Conservation (phyloP, 2,888 invertebrate genomes). For the Drepanosiphum platanoidis region DNA sequence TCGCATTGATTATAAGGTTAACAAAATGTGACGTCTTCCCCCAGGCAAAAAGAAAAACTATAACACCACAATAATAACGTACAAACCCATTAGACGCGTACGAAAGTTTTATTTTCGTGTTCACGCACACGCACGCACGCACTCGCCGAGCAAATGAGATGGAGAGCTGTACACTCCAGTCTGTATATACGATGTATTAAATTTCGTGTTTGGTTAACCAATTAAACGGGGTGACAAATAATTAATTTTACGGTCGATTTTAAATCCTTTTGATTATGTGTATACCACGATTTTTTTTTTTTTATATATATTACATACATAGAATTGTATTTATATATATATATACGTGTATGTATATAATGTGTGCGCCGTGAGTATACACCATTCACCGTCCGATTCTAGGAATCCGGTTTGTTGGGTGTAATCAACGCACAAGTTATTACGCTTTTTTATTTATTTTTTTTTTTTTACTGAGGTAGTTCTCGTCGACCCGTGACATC, state of each 20-base stretch:
- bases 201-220: conserved; percentile 56
- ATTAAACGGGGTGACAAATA: conserved; percentile 59
- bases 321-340: conserved; percentile 6
- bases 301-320: neutral
- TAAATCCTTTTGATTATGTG: conserved; percentile 33
- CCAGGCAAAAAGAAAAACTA: no score
- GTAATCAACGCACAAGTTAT: conserved; percentile 61
- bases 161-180: neutral
- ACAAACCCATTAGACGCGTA: no score
- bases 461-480: neutral
- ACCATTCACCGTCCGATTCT: conserved; percentile 9
- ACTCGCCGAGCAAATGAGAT: neutral
- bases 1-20: no score
- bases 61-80: no score
- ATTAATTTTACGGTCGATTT: conserved; percentile 56
- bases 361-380: neutral
- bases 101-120: no score
- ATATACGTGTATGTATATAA: neutral
- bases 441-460: conserved; percentile 35
- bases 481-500: conserved; percentile 53
- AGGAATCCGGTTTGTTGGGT: conserved; percentile 56
- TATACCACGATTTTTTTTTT: neutral
- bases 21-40: no score
- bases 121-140: neutral
- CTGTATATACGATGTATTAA: neutral